Evolutionary conservation across 2,888 invertebrate species (phyloP), one percentile per base, ranked within the genome.

Genomic region (Eilema griseolum): DNA sequence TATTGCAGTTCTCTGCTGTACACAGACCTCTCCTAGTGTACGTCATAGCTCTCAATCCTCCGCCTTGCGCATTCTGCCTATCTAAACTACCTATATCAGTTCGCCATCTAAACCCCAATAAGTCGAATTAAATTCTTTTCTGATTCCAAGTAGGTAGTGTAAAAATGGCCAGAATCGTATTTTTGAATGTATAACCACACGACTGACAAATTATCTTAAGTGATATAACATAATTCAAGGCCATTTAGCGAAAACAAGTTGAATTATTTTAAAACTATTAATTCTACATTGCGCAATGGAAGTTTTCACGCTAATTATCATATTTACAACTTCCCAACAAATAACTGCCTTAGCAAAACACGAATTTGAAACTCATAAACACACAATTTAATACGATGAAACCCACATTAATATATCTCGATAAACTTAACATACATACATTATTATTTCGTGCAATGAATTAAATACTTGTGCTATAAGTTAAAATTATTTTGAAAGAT

Each of bases 401-500:
- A 52, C 52, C n/a, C 52, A 52, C n/a, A n/a, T n/a, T 52, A 52
- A 52, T 52, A 20, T 52, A 52, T 52, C 52, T 52, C 7, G 52
- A 52, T 52, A n/a, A n/a, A 52, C 52, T n/a, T 52, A 41, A 16
- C 41, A 41, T 16, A 52, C 46, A 46, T 20, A 52, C 52, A 52
- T 52, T 52, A 52, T 52, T n/a, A n/a, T 52, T n/a, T 52, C 52
- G n/a, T 52, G 52, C 52, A 2, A 52, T 52, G n/a, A 52, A 52
- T n/a, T n/a, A 20, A 20, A 52, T n/a, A 20, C 8, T 52, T 52
- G 20, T n/a, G 52, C n/a, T 52, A n/a, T 52, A n/a, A 8, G 52
- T 52, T 52, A n/a, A 69, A 74, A 82, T 77, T 67, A 66, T 62
- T 69, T 20, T 20, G 26, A 11, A 62, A 73, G 74, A 73, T 71